A percentile compares a stretch with the other conserved stretches of the same genome.
Conservation (phyloP, 2,797 vertebrate genomes). For the Alca torda region DNA sequence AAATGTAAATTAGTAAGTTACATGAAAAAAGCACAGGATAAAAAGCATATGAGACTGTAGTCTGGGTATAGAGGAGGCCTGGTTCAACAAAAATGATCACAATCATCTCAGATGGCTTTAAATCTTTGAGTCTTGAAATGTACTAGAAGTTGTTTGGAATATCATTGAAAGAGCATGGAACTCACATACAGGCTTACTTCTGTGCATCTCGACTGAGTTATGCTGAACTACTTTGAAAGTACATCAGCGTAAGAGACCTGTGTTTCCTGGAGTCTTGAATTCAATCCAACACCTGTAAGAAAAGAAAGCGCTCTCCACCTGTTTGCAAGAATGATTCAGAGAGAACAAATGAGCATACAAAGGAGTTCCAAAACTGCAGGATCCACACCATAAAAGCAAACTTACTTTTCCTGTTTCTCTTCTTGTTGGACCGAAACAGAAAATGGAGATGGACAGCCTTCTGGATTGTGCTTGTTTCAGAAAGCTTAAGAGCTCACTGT, state of each 20-base stretch:
- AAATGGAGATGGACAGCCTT: background rate
- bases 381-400: conserved; percentile 75
- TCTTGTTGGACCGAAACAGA: background rate
- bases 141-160: background rate
- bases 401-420: conserved; percentile 54
- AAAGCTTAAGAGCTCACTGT: background rate
- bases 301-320: conserved; percentile 59
- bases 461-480: background rate
- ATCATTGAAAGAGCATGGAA: background rate
- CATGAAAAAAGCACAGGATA: background rate
- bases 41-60: background rate
- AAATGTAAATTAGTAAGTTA: background rate
- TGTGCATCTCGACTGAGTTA: background rate
- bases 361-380: conserved; percentile 63
- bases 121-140: background rate
- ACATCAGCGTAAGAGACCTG: background rate
- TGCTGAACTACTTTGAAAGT: background rate
- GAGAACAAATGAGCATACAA: conserved; percentile 53
- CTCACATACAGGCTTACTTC: background rate
- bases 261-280: conserved; percentile 50
- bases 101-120: background rate
- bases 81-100: background rate
- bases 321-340: conserved; percentile 77
- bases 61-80: background rate
- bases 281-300: conserved; percentile 46